Evolutionary conservation across 2,797 vertebrate genomes (phyloP), one percentile per base, ranked within the genome.

Genomic region (Mallotus villosus): DNA sequence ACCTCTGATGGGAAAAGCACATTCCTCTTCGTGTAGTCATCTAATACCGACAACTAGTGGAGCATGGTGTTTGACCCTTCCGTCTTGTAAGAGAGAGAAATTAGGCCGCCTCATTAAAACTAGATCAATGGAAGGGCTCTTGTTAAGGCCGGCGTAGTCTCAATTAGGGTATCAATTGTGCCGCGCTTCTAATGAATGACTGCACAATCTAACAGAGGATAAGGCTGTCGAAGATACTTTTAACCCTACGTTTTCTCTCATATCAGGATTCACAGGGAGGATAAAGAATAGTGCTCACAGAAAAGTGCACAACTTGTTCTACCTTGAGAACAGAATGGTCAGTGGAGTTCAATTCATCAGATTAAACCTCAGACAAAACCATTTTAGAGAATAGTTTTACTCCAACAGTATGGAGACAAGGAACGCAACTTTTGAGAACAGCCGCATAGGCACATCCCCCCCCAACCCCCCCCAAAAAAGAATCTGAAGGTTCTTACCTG

Each of bases 401-500:
- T 55, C 9, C 5, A n/a, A 55, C 49, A 51, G 34, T 37, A 37
- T 37, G 9, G 34, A 37, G 67, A 77, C 61, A 80, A 71, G 64
- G 67, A 78, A 63, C 51, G 68, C 76, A 70, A 63, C 68, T 61
- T 78, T 68, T 55, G 57, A 80, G 5, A 34, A 6, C 32, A 34
- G 32, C 6, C 0, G 32, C 4, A 32, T 6, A 32, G 37, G 9
- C 37, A 29, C 34, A 3, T 24, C 34, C 16, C 63, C 63, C 63
- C 63, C 32, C 37, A 8, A 8, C 8, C 9, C 37, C 37, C 37
- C 37, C 8, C 46, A 66, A 81, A 58, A 73, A 73, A 17, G 84
- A 80, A 81, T 83, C 76, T 83, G 81, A 69, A 71, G 81, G 70
- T 84, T 73, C 91, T 94, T 95, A 98, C 97, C 97, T 97, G 95